Evolutionary conservation across 1,140 invertebrate species (phyloP).

Genomic region (Drosophila lini): DNA sequence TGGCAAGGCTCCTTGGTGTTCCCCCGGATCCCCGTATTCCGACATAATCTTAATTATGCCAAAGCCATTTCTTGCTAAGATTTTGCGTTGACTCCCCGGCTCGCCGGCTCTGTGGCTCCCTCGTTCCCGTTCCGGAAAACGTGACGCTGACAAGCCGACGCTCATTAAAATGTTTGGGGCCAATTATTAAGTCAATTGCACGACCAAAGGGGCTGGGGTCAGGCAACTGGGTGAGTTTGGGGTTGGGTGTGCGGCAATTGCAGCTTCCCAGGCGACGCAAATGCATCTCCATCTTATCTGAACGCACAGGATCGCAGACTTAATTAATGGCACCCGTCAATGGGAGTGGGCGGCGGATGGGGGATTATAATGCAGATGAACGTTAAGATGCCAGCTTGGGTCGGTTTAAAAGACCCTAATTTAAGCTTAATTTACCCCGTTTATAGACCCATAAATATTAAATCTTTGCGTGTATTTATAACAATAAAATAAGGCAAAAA

Average conservation of each 20-base stretch:
- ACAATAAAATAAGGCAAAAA: neutral
- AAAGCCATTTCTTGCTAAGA: slow-evolving; percentile 72
- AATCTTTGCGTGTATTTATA: neutral
- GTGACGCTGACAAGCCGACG: slow-evolving; percentile 63
- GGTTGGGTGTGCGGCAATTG: slow-evolving; percentile 10
- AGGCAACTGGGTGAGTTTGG: slow-evolving; percentile 5
- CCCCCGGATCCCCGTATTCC: neutral
- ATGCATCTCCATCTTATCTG: slow-evolving; percentile 46
- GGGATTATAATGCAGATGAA: slow-evolving; percentile 6
- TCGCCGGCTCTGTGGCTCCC: neutral
- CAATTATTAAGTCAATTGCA: slow-evolving; percentile 66
- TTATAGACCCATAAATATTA: neutral
- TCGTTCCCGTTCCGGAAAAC: slow-evolving; percentile 39
- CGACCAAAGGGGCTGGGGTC: slow-evolving; percentile 12
- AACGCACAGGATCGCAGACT: slow-evolving; percentile 37
- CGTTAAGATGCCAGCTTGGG: slow-evolving; percentile 6
- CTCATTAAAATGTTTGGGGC: slow-evolving; percentile 78
- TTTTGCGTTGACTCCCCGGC: slow-evolving; percentile 38
- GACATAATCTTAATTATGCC: slow-evolving; percentile 66
- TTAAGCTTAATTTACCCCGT: neutral
- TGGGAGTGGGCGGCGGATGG: slow-evolving; percentile 7
- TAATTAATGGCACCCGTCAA: slow-evolving; percentile 56
- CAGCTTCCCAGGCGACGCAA: slow-evolving; percentile 13
- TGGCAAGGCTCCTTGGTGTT: neutral
- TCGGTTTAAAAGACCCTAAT: neutral